phyloP scores from a whole-genome alignment of 2,797 vertebrate species.

The Hydrocynus forskahlii region DNA sequence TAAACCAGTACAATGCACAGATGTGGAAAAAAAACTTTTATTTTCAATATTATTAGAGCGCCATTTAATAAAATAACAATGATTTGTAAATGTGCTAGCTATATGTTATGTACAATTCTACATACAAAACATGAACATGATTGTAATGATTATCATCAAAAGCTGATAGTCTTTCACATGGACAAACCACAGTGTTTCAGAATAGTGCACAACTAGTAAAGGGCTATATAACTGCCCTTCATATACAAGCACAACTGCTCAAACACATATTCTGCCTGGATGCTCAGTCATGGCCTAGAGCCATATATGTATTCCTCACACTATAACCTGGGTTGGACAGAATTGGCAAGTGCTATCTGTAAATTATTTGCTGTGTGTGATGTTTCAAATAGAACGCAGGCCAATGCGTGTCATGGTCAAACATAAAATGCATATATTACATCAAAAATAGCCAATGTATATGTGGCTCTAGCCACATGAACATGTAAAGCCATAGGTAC shows the following conservation, averaged over 20 bases:
- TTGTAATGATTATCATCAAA: slow-evolving; percentile 47
- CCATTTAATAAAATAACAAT: slow-evolving; percentile 65
- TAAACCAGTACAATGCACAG: slow-evolving; percentile 15
- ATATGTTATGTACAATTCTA: slow-evolving; percentile 59
- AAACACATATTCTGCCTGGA: slow-evolving; percentile 16
- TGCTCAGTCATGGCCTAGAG: slow-evolving; percentile 1
- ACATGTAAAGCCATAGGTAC: not conserved
- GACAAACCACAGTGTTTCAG: slow-evolving; percentile 43
- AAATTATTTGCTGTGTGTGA: slow-evolving; percentile 16
- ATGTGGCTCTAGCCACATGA: not conserved
- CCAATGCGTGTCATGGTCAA: slow-evolving; percentile 16
- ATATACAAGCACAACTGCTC: slow-evolving; percentile 22
- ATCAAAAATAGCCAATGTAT: slow-evolving; percentile 4
- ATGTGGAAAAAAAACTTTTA: slow-evolving; percentile 32
- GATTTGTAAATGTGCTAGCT: slow-evolving; percentile 56
- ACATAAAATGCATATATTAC: slow-evolving; percentile 10
- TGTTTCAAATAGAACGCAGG: not conserved
- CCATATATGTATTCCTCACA: not conserved
- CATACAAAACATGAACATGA: slow-evolving; percentile 61
- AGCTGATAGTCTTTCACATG: slow-evolving; percentile 45
- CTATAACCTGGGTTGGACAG: not conserved
- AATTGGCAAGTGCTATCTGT: slow-evolving; percentile 1
- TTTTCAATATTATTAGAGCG: slow-evolving; percentile 61
- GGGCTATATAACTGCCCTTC: slow-evolving; percentile 7
- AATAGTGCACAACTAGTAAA: slow-evolving; percentile 35